Evolutionary conservation across 2,888 invertebrate genomes (phyloP).

Genomic region (Lithosia quadra): DNA sequence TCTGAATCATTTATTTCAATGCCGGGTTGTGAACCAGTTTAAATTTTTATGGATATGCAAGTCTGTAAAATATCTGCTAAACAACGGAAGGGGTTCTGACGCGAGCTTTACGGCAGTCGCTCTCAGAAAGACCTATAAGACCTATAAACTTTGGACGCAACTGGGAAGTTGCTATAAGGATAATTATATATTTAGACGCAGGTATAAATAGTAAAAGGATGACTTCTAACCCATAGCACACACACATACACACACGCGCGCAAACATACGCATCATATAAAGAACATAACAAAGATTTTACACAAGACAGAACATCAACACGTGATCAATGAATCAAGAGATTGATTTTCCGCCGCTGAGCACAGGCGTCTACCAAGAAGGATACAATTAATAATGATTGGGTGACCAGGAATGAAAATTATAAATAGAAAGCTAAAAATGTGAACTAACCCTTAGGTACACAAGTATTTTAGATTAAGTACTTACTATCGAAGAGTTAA

Average conservation of each 20-base stretch:
- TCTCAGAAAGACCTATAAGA: too few relatives aligned
- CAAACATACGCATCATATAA: neutral
- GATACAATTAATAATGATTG: neutral
- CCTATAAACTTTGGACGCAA: too few relatives aligned
- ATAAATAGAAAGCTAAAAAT: neutral
- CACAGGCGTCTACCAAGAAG: neutral
- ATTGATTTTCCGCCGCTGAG: neutral
- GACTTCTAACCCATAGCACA: neutral
- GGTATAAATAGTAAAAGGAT: neutral
- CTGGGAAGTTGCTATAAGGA: too few relatives aligned
- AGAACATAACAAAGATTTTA: conserved; percentile 5
- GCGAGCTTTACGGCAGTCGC: too few relatives aligned
- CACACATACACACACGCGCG: neutral
- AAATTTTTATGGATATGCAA: too few relatives aligned
- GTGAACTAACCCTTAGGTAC: neutral
- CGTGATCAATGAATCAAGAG: conserved; percentile 6
- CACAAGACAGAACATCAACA: conserved; percentile 7
- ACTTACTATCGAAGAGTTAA: too few relatives aligned
- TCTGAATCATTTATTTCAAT: too few relatives aligned
- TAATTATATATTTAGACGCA: neutral
- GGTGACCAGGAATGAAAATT: neutral
- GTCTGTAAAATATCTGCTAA: too few relatives aligned
- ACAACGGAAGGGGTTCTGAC: too few relatives aligned
- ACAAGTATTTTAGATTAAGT: too few relatives aligned
- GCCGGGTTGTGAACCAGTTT: too few relatives aligned